phyloP scores from a whole-genome alignment of 2,888 invertebrate species.

The Amiota mariae region DNA sequence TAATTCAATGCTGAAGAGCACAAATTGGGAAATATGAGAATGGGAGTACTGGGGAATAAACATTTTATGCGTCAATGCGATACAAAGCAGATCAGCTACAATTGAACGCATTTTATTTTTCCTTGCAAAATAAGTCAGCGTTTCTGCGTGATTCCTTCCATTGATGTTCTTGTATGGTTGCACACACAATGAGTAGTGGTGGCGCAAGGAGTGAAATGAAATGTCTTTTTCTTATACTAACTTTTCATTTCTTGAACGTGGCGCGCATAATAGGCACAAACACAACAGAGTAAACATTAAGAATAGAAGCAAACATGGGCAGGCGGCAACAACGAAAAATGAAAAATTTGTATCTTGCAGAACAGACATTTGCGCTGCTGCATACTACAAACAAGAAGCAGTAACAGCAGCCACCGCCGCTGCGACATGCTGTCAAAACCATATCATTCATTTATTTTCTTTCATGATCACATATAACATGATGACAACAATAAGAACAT shows the following conservation, averaged over 20 bases:
- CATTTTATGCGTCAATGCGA: neutral
- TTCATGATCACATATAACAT: slow-evolving; percentile 53
- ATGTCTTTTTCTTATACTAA: slow-evolving; percentile 19
- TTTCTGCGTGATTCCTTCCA: too few species aligned
- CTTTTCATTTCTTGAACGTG: slow-evolving; percentile 15
- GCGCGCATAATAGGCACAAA: slow-evolving; percentile 5
- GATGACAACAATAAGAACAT: slow-evolving; percentile 8
- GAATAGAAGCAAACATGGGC: slow-evolving; percentile 44
- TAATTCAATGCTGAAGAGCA: too few species aligned
- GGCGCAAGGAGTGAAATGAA: neutral
- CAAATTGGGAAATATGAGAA: slow-evolving; percentile 67
- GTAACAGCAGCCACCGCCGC: slow-evolving; percentile 51
- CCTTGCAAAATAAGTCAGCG: neutral
- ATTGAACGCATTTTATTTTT: slow-evolving; percentile 11
- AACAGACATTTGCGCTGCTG: neutral
- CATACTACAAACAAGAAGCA: slow-evolving; percentile 21
- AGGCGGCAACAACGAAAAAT: slow-evolving; percentile 40
- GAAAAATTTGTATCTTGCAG: slow-evolving; percentile 12
- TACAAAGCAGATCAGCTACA: slow-evolving; percentile 30
- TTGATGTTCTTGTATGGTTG: neutral
- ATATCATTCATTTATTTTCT: slow-evolving; percentile 68
- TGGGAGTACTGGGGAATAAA: neutral
- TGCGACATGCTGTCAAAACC: slow-evolving; percentile 59
- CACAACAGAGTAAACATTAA: slow-evolving; percentile 37
- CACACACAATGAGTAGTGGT: neutral